Conservation (phyloP, 2,113 vertebrate genomes). For the Cercopithecus mona region DNA sequence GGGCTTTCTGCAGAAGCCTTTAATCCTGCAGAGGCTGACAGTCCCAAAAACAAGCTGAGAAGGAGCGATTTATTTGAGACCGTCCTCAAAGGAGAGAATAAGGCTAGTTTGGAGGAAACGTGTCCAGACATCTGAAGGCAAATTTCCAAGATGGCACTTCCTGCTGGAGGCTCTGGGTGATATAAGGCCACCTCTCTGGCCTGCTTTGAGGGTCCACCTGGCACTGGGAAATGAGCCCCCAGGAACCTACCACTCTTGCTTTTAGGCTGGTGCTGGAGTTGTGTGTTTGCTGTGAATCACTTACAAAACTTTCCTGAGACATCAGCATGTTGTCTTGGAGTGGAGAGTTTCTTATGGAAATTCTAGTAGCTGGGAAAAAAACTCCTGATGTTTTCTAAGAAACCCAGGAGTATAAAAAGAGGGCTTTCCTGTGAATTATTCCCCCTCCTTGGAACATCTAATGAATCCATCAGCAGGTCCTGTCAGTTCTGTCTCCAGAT, state of each 20-base stretch:
- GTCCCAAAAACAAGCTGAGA: neutral
- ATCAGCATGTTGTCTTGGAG: neutral
- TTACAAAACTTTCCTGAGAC: neutral
- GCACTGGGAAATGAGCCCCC: neutral
- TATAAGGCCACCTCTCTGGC: rapidly evolving
- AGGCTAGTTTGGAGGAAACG: neutral
- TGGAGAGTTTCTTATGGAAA: neutral
- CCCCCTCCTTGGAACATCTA: neutral
- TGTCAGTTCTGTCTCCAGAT: neutral
- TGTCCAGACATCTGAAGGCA: neutral
- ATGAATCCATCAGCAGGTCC: neutral
- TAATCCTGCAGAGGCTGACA: neutral
- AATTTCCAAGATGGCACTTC: neutral
- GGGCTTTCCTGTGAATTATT: neutral
- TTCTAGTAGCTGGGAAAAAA: neutral
- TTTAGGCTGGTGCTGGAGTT: neutral
- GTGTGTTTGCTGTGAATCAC: rapidly evolving
- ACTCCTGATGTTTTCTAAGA: neutral
- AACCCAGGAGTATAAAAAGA: neutral
- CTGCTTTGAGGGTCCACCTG: rapidly evolving
- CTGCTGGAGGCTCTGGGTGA: neutral
- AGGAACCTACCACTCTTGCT: neutral
- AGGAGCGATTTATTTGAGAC: neutral
- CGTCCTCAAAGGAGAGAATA: neutral
- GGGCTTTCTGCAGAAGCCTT: neutral